A percentile compares a stretch with the other conserved stretches of the same genome.
phyloP scores from a whole-genome alignment of 2,797 vertebrate species.

The Eurystomus glaucurus region DNA sequence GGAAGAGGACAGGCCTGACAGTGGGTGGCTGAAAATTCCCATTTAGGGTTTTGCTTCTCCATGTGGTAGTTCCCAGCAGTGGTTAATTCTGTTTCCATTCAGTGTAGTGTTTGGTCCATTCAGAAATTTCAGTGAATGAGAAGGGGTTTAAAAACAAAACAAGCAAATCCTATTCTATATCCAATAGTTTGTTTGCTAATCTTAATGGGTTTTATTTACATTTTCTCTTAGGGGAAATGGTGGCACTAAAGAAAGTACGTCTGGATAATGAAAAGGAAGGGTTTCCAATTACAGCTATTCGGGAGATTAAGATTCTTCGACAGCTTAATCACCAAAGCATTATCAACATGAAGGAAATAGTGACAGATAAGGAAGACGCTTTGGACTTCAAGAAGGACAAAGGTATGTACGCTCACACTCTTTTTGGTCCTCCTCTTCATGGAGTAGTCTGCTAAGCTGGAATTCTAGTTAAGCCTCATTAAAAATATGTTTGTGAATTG shows the following conservation, averaged over 20 bases:
- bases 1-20: background rate
- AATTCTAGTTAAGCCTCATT: background rate
- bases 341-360: slow-evolving; percentile 91
- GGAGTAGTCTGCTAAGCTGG: background rate
- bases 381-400: slow-evolving; percentile 90
- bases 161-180: background rate
- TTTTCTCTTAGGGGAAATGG: slow-evolving; percentile 86
- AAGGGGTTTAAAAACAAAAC: background rate
- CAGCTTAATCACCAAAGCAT: slow-evolving; percentile 89
- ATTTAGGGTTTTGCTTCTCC: background rate
- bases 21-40: background rate
- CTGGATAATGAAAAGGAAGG: slow-evolving; percentile 90
- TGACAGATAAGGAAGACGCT: slow-evolving; percentile 89
- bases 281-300: slow-evolving; percentile 90
- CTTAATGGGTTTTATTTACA: background rate
- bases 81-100: background rate
- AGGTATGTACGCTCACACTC: slow-evolving; percentile 68
- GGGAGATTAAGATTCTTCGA: slow-evolving; percentile 89
- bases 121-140: background rate
- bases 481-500: background rate
- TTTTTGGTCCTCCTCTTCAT: background rate
- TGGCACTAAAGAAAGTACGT: slow-evolving; percentile 89
- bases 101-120: background rate
- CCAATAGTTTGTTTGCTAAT: background rate
- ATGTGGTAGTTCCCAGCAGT: background rate